Conservation (phyloP, 1,140 invertebrate species). For the Macrobrachium nipponense region DNA sequence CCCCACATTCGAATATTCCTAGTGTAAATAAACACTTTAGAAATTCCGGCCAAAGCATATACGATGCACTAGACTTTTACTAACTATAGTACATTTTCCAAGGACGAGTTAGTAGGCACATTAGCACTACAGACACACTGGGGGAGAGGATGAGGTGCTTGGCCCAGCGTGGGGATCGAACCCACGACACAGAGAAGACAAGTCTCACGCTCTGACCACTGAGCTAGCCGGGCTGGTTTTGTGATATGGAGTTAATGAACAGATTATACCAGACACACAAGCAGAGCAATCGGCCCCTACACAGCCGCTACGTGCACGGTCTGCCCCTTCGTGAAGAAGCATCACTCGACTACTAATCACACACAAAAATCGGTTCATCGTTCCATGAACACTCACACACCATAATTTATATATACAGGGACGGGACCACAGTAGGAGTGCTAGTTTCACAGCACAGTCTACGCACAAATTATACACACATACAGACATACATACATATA, state of each 20-base stretch:
- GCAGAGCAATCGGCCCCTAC: not conserved
- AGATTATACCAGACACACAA: not conserved
- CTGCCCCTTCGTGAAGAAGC: too few species aligned
- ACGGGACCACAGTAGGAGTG: not conserved
- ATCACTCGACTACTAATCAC: too few species aligned
- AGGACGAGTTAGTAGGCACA: not conserved
- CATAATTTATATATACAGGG: not conserved
- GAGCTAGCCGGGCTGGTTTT: constrained; percentile 45
- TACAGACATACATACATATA: not conserved
- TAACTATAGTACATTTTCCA: too few species aligned
- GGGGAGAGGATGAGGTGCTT: not conserved
- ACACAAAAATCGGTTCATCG: too few species aligned
- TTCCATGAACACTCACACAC: too few species aligned
- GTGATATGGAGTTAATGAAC: not conserved
- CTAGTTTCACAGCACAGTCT: not conserved
- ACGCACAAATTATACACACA: not conserved
- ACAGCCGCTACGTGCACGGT: too few species aligned
- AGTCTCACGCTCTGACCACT: constrained; percentile 44
- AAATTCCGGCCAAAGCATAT: too few species aligned
- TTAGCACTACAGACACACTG: not conserved
- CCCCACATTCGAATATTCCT: too few species aligned
- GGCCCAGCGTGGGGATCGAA: constrained; percentile 46
- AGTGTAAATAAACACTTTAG: too few species aligned
- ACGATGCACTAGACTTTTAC: too few species aligned
- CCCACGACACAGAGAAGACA: constrained; percentile 44